These are phyloP conservation scores for Boloria selene DNA, from an alignment of 2,888 invertebrate genomes.

Conservation along the genomic window DNA sequence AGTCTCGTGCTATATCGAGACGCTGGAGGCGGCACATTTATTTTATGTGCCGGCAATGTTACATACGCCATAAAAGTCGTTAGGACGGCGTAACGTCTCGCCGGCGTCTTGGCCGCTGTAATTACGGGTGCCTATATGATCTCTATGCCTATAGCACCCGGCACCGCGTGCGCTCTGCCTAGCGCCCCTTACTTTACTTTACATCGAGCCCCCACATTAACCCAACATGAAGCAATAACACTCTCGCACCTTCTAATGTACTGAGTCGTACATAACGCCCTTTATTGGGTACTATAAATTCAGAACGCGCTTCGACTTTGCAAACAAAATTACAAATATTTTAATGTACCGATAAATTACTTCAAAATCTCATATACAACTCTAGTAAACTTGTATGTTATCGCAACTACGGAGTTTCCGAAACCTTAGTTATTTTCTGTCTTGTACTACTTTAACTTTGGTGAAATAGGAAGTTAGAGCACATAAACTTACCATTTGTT, in stretches of 20 bases:
- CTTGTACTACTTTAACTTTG: not conserved
- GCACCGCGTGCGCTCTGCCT: slow-evolving; percentile 62
- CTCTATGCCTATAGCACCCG: slow-evolving; percentile 59
- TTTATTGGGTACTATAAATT: slow-evolving; percentile 48
- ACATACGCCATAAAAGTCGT: slow-evolving; percentile 82
- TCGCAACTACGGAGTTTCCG: not conserved
- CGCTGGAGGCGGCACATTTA: slow-evolving; percentile 78
- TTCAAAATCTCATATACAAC: slow-evolving; percentile 15
- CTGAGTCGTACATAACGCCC: slow-evolving; percentile 48
- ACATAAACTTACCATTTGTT: slow-evolving; percentile 13
- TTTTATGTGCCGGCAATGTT: slow-evolving; percentile 81
- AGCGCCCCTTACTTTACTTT: slow-evolving; percentile 44
- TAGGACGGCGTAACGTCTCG: slow-evolving; percentile 81
- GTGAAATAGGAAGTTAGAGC: slow-evolving; percentile 5
- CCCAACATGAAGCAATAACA: slow-evolving; percentile 73
- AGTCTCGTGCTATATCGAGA: slow-evolving; percentile 71
- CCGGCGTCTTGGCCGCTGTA: slow-evolving; percentile 79
- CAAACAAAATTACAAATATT: slow-evolving; percentile 26
- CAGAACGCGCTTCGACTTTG: slow-evolving; percentile 31
- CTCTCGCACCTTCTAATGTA: slow-evolving; percentile 65
- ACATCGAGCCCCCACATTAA: slow-evolving; percentile 59
- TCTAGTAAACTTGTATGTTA: not conserved
- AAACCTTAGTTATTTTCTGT: slow-evolving; percentile 3
- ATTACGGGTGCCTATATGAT: slow-evolving; percentile 55
- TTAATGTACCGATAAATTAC: slow-evolving; percentile 29